Evolutionary conservation across 2,888 invertebrate species (phyloP).

Genomic region (Glaucopsyche alexis): DNA sequence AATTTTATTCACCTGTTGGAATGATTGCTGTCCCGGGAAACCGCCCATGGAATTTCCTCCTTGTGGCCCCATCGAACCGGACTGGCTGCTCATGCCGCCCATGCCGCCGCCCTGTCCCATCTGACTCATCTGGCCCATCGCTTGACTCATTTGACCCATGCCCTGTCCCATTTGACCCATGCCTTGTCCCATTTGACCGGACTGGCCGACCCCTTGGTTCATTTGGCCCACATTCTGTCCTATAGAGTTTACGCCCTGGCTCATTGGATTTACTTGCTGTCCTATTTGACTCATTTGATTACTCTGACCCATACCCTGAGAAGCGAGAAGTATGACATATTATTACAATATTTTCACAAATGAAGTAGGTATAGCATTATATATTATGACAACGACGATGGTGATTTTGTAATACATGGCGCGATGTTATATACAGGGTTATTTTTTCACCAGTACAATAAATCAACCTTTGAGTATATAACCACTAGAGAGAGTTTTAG

Average conservation of each 20-base stretch:
- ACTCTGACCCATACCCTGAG: constrained; percentile 69
- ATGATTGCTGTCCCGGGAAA: constrained; percentile 77
- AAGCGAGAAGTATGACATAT: constrained; percentile 26
- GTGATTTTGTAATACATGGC: too few species aligned
- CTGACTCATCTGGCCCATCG: constrained; percentile 79
- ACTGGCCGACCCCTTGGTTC: constrained; percentile 72
- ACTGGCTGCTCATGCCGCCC: constrained; percentile 74
- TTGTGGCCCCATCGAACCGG: constrained; percentile 73
- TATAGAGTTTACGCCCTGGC: constrained; percentile 67
- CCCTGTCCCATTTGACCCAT: constrained; percentile 72
- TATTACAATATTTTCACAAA: not conserved
- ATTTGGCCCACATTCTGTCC: constrained; percentile 72
- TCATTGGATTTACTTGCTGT: constrained; percentile 74
- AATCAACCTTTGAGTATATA: too few species aligned
- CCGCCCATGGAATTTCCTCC: constrained; percentile 72
- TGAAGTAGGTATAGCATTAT: not conserved
- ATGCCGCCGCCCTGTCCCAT: constrained; percentile 73
- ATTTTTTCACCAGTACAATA: too few species aligned
- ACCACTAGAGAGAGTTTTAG: too few species aligned
- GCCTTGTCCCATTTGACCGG: constrained; percentile 66
- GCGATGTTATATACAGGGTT: too few species aligned
- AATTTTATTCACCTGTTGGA: constrained; percentile 66
- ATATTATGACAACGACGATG: too few species aligned
- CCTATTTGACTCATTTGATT: constrained; percentile 69
- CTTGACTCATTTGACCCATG: constrained; percentile 73